Evolutionary conservation across 2,888 invertebrate species (phyloP).

Genomic region (Eupsilia transversa): DNA sequence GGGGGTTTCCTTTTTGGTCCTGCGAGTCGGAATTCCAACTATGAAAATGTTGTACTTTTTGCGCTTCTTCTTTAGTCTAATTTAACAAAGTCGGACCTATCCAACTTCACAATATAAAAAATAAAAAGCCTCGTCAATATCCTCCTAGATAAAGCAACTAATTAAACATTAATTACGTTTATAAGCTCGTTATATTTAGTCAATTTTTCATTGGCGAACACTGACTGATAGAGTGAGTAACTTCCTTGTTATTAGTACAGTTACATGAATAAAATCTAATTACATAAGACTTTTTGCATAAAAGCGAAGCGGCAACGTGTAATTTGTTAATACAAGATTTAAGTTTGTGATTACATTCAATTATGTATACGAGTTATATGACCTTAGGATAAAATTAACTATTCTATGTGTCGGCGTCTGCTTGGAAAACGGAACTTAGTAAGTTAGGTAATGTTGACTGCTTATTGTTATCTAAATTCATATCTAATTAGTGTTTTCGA

Average conservation of each 20-base stretch:
- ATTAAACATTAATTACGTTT: slow-evolving; percentile 55
- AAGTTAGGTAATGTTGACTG: slow-evolving; percentile 10
- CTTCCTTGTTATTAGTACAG: slow-evolving; percentile 72
- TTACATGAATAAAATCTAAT: slow-evolving; percentile 73
- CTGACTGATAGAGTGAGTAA: slow-evolving; percentile 70
- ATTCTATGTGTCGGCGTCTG: slow-evolving; percentile 62
- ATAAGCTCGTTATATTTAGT: slow-evolving; percentile 60
- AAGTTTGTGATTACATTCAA: slow-evolving; percentile 77
- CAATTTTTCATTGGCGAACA: slow-evolving; percentile 58
- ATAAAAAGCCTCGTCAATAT: slow-evolving; percentile 22
- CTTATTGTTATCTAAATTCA: slow-evolving; percentile 6
- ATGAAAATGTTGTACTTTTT: slow-evolving; percentile 16
- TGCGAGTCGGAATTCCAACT: neutral
- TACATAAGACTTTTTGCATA: slow-evolving; percentile 69
- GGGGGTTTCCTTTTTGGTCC: slow-evolving; percentile 11
- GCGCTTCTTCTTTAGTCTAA: slow-evolving; percentile 4
- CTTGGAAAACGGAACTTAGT: slow-evolving; percentile 52
- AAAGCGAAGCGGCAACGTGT: slow-evolving; percentile 68
- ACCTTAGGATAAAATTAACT: slow-evolving; percentile 76
- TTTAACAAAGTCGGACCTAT: neutral
- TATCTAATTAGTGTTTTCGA: slow-evolving; percentile 4
- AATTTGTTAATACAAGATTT: slow-evolving; percentile 77
- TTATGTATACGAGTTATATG: slow-evolving; percentile 68
- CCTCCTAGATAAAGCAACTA: slow-evolving; percentile 31
- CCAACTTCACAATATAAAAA: slow-evolving; percentile 17